Conservation (phyloP, 2,113 vertebrate species). For the Indicator indicator region DNA sequence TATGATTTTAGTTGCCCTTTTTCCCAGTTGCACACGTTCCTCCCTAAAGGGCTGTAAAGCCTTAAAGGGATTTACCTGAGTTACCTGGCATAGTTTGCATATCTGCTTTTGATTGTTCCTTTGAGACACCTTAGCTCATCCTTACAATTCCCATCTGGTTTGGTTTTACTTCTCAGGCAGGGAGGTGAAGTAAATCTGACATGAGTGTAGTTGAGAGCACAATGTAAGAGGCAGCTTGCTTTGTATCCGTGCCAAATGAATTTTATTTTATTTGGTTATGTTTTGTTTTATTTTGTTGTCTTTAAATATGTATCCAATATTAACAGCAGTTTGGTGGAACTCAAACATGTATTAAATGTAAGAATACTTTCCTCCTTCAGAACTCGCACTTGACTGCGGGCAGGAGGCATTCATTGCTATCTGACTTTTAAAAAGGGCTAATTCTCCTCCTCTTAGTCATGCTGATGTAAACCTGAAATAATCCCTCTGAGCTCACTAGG, state of each 20-base stretch:
- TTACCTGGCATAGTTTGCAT: neutral
- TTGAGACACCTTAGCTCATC: neutral
- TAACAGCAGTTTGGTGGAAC: neutral
- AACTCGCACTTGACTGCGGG: neutral
- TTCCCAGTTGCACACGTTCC: rapidly evolving
- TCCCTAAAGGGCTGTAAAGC: neutral
- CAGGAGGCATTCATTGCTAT: neutral
- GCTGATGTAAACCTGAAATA: constrained; percentile 20
- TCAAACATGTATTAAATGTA: neutral
- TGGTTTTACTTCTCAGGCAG: neutral
- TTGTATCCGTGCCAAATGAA: neutral
- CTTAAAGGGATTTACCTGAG: neutral
- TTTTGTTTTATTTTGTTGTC: neutral
- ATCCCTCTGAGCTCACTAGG: neutral
- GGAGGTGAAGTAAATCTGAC: neutral
- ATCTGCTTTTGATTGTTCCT: neutral
- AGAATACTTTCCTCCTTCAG: neutral
- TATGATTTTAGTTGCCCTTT: neutral
- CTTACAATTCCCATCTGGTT: neutral
- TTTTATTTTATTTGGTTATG: neutral
- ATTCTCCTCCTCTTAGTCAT: constrained; percentile 17
- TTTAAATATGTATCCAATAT: neutral
- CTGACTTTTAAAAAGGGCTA: neutral
- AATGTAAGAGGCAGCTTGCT: neutral
- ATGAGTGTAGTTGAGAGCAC: neutral